Evolutionary conservation across 2,888 invertebrate species (phyloP).

Genomic region (Incurvaria masculella): DNA sequence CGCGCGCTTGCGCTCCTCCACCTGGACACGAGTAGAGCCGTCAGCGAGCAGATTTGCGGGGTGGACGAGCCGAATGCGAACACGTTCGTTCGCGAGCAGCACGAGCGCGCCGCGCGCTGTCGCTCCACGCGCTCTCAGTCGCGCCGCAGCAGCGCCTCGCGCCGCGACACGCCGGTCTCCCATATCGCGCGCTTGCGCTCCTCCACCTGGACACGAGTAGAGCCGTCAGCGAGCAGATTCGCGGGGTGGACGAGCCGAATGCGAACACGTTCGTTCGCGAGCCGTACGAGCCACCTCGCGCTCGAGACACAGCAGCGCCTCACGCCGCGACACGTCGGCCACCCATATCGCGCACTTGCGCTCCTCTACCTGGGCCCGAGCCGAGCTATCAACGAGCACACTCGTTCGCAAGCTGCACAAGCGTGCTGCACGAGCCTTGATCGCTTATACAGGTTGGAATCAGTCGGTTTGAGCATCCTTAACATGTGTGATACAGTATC

Average conservation of each 20-base stretch:
- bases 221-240: too few species aligned
- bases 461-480: too few species aligned
- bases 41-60: too few species aligned
- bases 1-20: conserved; percentile 85
- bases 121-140: conserved; percentile 81
- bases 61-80: conserved; percentile 93
- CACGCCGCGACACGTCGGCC: conserved; percentile 81
- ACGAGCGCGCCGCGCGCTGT: conserved; percentile 73
- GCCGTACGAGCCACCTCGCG: conserved; percentile 73
- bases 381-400: too few species aligned
- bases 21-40: conserved; percentile 44
- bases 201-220: conserved; percentile 61
- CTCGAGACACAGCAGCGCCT: conserved; percentile 79
- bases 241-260: conserved; percentile 88
- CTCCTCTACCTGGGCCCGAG: conserved; percentile 71
- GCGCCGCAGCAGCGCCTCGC: conserved; percentile 81
- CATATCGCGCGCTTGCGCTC: conserved; percentile 86
- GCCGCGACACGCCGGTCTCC: conserved; percentile 83
- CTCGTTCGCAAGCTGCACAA: conserved; percentile 87
- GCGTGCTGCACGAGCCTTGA: conserved; percentile 63
- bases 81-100: conserved; percentile 57
- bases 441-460: too few species aligned
- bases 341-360: conserved; percentile 86
- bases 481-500: too few species aligned
- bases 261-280: conserved; percentile 68